Conservation (phyloP, 2,888 invertebrate genomes). For the Hyalella azteca region DNA sequence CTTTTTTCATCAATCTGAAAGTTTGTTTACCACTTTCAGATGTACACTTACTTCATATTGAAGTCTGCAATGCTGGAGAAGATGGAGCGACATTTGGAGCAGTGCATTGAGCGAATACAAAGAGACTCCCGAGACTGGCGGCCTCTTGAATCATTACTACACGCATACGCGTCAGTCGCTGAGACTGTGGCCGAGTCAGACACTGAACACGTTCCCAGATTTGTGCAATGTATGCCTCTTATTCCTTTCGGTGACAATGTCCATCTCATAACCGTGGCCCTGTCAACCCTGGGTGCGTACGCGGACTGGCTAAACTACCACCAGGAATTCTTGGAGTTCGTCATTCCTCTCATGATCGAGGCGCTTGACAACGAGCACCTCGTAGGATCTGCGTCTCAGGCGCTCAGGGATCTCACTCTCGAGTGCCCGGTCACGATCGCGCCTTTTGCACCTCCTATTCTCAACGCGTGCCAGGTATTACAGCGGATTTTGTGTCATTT, state of each 20-base stretch:
- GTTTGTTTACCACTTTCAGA: conserved; percentile 40
- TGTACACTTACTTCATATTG: conserved; percentile 56
- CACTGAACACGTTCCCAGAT: conserved; percentile 53
- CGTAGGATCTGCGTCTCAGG: conserved; percentile 82
- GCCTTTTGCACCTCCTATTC: conserved; percentile 77
- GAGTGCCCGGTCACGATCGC: conserved; percentile 79
- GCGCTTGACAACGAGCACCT: conserved; percentile 73
- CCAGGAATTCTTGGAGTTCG: conserved; percentile 72
- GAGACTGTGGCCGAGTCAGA: conserved; percentile 58
- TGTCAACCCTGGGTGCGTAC: conserved; percentile 68
- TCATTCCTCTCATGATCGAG: conserved; percentile 72
- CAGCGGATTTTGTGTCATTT: neutral
- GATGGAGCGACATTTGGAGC: conserved; percentile 54
- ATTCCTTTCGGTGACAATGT: conserved; percentile 58
- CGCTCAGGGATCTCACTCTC: conserved; percentile 83
- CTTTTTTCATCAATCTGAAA: too few species aligned
- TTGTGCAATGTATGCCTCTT: conserved; percentile 57
- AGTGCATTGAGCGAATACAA: conserved; percentile 53
- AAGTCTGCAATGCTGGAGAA: conserved; percentile 55
- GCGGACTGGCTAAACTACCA: conserved; percentile 83
- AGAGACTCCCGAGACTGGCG: conserved; percentile 55
- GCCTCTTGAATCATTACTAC: conserved; percentile 55
- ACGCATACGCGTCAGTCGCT: conserved; percentile 57
- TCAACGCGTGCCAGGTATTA: conserved; percentile 70
- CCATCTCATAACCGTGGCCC: conserved; percentile 55